Evolutionary conservation across 1,140 invertebrate genomes (phyloP).

Genomic region (Bombyx mandarina): DNA sequence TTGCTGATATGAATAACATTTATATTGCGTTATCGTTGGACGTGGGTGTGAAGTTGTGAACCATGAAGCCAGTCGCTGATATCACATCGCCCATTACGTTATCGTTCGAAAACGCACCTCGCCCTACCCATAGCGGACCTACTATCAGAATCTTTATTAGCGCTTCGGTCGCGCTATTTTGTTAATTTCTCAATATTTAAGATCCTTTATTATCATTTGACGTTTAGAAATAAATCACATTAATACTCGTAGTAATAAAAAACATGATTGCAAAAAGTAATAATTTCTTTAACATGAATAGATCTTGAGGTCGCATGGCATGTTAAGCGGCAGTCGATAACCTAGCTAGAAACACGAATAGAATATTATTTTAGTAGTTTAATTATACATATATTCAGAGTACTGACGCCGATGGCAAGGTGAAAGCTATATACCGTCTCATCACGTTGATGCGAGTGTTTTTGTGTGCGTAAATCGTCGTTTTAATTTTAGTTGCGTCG

Average conservation of each 20-base stretch:
- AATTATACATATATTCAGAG: constrained; percentile 38
- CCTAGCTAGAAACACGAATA: too few relatives aligned
- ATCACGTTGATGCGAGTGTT: constrained; percentile 18
- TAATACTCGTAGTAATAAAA: too few relatives aligned
- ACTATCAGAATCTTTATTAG: too few relatives aligned
- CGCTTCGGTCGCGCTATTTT: too few relatives aligned
- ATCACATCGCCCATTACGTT: constrained; percentile 5
- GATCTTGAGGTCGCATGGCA: constrained; percentile 30
- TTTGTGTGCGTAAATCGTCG: constrained; percentile 31
- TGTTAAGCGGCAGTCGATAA: too few relatives aligned
- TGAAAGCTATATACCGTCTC: constrained; percentile 36
- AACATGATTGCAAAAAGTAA: too few relatives aligned
- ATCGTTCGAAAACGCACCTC: constrained; percentile 2
- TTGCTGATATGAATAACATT: not conserved
- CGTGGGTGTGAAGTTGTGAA: constrained; percentile 20
- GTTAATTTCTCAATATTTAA: too few relatives aligned
- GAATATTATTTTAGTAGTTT: constrained; percentile 11
- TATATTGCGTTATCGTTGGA: constrained; percentile 14
- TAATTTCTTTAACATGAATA: too few relatives aligned
- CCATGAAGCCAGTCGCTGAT: constrained; percentile 17
- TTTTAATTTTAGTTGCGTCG: constrained; percentile 47
- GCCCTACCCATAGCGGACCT: not conserved
- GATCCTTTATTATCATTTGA: too few relatives aligned
- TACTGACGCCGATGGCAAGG: constrained; percentile 29
- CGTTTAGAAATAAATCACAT: too few relatives aligned